Evolutionary conservation across 2,888 invertebrate genomes (phyloP), one percentile per base, ranked within the genome.

Genomic region (Slavum lentiscoides): DNA sequence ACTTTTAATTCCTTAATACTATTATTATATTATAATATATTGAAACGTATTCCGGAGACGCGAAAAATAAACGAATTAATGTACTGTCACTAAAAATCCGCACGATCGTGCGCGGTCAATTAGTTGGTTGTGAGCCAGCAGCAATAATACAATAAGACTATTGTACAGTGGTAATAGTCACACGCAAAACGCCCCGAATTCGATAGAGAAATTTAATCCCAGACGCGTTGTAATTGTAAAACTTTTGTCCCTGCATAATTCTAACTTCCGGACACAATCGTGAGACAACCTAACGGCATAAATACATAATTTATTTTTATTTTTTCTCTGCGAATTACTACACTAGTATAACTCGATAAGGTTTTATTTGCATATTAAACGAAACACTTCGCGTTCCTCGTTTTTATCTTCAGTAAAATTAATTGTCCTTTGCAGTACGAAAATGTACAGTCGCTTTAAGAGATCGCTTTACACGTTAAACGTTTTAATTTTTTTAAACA

Each of bases 41-140:
- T 13, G 13, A 23, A 62, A 64, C 53, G 49, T 53, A 58, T 58
- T 67, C 17, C 21, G 23, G n/a, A 21, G 39, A 67, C 39, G 6
- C 0, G 7, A 39, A 55, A 39, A 74, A 21, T 37, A 39, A 30
- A 23, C 6, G 21, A 62, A 62, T 30, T 11, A 6, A 49, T 49
- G 9, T 19, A 19, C 17, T 17, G 21, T 64, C 21, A 37, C 66
- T 67, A 58, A 55, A 39, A 66, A 74, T 75, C 58, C 2, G 19
- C 55, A 67, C 58, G 23, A 75, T 58, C 19, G 30, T 30, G 30
- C 30, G 55, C 66, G 66, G 74, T 66, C 74, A 21, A 67, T 75
- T 66, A 67, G 39, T 75, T 75, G 74, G 39, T 55, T 8, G 66
- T 5, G 19, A 66, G 66, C 74, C 74, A 75, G 13, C 39, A 67